phyloP scores from a whole-genome alignment of 35 echinoderm and acorn worm genomes.

The Stichopus chloronotus region DNA sequence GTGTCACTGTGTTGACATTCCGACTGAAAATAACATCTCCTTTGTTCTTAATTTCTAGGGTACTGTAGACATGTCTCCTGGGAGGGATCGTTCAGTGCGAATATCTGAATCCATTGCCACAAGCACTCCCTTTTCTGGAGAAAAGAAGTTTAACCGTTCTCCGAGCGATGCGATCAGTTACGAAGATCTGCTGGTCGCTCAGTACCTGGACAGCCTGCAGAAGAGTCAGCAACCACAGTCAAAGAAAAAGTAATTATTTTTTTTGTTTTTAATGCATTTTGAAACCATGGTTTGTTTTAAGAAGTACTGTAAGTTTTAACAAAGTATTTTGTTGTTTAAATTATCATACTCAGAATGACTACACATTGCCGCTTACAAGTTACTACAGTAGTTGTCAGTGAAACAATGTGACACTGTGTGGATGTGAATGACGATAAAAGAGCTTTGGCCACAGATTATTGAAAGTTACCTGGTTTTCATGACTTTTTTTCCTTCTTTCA shows the following conservation, averaged over 20 bases:
- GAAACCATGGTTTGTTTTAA: not conserved
- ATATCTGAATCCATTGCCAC: slow-evolving; percentile 45
- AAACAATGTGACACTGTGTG: no score
- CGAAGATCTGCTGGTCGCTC: slow-evolving; percentile 90
- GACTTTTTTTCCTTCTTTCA: no score
- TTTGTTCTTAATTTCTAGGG: not conserved
- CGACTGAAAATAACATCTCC: no score
- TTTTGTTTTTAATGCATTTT: not conserved
- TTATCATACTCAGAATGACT: not conserved
- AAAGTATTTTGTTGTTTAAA: not conserved
- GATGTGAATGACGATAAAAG: no score
- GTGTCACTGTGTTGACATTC: no score
- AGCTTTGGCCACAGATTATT: no score
- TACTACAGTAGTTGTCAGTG: no score
- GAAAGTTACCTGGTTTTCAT: no score
- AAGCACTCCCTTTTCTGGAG: slow-evolving; percentile 8
- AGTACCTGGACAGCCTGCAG: slow-evolving; percentile 92
- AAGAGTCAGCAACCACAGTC: slow-evolving; percentile 53
- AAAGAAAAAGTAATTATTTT: slow-evolving; percentile 70
- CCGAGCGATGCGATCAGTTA: slow-evolving; percentile 87
- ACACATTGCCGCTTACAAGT: no score
- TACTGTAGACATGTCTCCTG: slow-evolving; percentile 32
- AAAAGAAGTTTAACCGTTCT: slow-evolving; percentile 57
- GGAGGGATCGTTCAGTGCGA: slow-evolving; percentile 28
- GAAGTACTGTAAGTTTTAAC: not conserved